A percentile compares a stretch with the other conserved stretches of the same genome.
phyloP scores from a whole-genome alignment of 2,888 invertebrate genomes.

The Drosophila limbata region DNA sequence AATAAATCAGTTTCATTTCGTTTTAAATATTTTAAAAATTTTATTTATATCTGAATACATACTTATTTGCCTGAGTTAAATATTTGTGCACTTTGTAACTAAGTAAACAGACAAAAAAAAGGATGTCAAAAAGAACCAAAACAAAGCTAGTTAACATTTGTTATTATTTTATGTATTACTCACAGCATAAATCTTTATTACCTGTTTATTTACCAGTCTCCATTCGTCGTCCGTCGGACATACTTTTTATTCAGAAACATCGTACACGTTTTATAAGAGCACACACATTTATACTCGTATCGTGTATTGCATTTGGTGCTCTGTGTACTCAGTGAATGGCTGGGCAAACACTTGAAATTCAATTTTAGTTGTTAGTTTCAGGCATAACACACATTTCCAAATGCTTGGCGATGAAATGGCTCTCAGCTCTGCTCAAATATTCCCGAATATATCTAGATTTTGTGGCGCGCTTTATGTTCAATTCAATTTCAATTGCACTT shows the following conservation, averaged over 20 bases:
- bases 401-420: background rate
- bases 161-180: conserved; percentile 5
- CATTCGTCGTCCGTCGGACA: background rate
- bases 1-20: background rate
- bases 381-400: conserved; percentile 6
- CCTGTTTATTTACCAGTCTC: conserved; percentile 23
- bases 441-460: background rate
- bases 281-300: background rate
- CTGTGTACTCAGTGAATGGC: conserved; percentile 24
- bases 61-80: background rate
- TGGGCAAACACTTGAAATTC: conserved; percentile 42
- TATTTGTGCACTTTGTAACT: background rate
- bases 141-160: conserved; percentile 5
- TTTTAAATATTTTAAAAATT: background rate
- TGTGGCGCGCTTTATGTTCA: background rate
- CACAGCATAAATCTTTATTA: conserved; percentile 34
- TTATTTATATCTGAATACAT: no score
- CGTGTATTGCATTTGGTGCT: background rate
- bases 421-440: conserved; percentile 6
- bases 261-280: background rate
- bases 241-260: background rate
- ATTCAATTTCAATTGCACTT: background rate
- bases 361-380: conserved; percentile 32
- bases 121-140: background rate
- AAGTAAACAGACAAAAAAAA: background rate